Evolutionary conservation across 2,113 vertebrate species (phyloP), one percentile per base, ranked within the genome.

Genomic region (Ondatra zibethicus): DNA sequence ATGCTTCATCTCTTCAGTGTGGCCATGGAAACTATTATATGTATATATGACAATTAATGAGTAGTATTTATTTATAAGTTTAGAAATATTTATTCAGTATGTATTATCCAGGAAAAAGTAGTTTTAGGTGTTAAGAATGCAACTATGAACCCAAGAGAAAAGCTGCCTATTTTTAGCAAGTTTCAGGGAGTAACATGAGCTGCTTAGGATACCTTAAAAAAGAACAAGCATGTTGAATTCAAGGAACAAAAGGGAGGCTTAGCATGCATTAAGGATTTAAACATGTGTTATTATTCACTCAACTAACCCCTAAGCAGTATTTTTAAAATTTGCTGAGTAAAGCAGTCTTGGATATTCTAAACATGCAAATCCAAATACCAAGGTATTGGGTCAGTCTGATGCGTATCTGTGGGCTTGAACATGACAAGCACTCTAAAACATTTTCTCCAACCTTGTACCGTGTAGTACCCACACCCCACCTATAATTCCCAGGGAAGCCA

Each of bases 281-380:
- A 27, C 21, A 63, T 78, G 3, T 55, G 39, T 25, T 76, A 91
- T 88, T 80, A 47, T 85, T 66, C n/a, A 94, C 10, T 6, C 39
- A 88, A 70, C 7, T 52, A 86, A 16, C 7, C 94, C 81, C 4
- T 58, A 89, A 89, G 16, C 29, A 76, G 9, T 73, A 36, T 82
- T 65, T 94, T 88, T 88, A 88, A 33, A 93, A 93, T 77, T 82
- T 94, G 6, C 17, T 81, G 58, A 73, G 8, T 19, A 72, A 85
- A 84, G 75, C 33, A 94, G 7, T 45, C 29, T 68, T 90, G 86
- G 31, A 88, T 45, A 55, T 39, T 88, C 42, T 10, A 0, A 88
- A 94, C 82, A 72, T 45, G 7, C 5, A 88, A 76, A 77, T n/a
- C 72, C 3, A 70, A 93, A 68, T 12, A 63, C 12, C 10, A 82